phyloP scores from a whole-genome alignment of 2,888 invertebrate genomes.

The Corythucha ciliata region DNA sequence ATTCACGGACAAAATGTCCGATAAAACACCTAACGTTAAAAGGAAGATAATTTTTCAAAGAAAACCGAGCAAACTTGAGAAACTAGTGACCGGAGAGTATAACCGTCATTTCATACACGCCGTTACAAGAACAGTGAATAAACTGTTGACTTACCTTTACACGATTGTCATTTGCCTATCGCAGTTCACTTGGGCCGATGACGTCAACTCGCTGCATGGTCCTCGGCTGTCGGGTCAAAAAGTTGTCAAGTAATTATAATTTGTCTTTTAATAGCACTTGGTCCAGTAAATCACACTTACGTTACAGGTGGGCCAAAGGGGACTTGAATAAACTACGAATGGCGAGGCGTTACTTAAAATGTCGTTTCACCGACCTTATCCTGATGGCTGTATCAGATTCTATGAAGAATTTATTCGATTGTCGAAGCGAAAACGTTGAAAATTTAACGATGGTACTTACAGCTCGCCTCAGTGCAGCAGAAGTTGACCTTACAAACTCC shows the following conservation, averaged over 20 bases:
- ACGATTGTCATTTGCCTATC: conserved; percentile 6
- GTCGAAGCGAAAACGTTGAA: conserved; percentile 15
- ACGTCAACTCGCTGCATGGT: conserved; percentile 38
- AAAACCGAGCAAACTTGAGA: conserved; percentile 12
- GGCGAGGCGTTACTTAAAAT: conserved; percentile 34
- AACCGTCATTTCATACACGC: conserved; percentile 2
- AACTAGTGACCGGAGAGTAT: conserved; percentile 16
- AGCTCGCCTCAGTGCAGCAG: background rate
- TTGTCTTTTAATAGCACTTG: too few species aligned
- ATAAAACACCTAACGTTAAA: conserved; percentile 9
- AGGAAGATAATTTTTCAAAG: conserved; percentile 8
- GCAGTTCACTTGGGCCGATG: conserved; percentile 13
- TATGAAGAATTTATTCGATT: conserved; percentile 40
- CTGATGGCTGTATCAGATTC: conserved; percentile 46
- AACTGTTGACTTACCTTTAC: conserved; percentile 14
- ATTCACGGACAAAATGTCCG: conserved; percentile 38
- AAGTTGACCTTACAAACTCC: conserved; percentile 10
- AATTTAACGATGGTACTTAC: conserved; percentile 3
- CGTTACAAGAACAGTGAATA: conserved; percentile 3
- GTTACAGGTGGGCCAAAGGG: conserved; percentile 42
- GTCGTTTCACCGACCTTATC: conserved; percentile 45
- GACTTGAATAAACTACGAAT: conserved; percentile 41
- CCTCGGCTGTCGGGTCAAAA: conserved; percentile 30
- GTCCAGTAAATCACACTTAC: conserved; percentile 44
- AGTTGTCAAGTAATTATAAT: too few species aligned